These are phyloP conservation scores for Gymnosoma rotundatum DNA, from an alignment of 2,888 invertebrate genomes.

Conservation along the genomic window DNA sequence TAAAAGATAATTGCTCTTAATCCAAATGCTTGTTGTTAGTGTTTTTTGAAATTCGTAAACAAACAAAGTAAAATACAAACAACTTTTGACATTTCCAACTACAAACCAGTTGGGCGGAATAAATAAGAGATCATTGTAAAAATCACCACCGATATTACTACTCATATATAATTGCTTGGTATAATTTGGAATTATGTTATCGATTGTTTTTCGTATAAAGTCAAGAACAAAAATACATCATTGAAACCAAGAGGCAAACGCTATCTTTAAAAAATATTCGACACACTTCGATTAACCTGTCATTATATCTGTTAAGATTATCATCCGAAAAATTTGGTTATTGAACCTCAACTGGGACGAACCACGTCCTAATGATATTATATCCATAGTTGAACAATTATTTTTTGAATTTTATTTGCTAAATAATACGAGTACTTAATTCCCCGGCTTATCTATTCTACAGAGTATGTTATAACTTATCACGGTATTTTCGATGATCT, in stretches of 20 bases:
- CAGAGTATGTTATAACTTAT: slow-evolving; percentile 18
- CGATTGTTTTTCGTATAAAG: no score
- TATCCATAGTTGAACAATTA: background rate
- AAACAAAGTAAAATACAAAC: no score
- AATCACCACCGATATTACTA: no score
- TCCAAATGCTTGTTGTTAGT: no score
- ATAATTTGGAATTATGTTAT: no score
- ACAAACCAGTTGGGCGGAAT: no score
- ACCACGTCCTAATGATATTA: background rate
- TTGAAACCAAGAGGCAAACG: slow-evolving; percentile 39
- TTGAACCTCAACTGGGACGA: slow-evolving; percentile 24
- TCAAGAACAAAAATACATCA: no score
- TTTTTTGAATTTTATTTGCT: slow-evolving; percentile 29
- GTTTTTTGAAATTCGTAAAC: no score
- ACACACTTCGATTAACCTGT: slow-evolving; percentile 27
- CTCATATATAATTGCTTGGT: slow-evolving; percentile 5
- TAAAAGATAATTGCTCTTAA: no score
- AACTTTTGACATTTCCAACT: no score
- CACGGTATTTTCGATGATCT: slow-evolving; percentile 42
- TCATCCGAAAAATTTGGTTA: slow-evolving; percentile 39
- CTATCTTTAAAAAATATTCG: slow-evolving; percentile 50
- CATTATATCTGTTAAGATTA: slow-evolving; percentile 30
- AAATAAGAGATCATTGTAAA: no score
- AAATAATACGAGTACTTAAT: slow-evolving; percentile 37
- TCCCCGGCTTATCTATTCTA: slow-evolving; percentile 32